Evolutionary conservation across 2,888 invertebrate species (phyloP).

Genomic region (Hoplodrina ambigua): DNA sequence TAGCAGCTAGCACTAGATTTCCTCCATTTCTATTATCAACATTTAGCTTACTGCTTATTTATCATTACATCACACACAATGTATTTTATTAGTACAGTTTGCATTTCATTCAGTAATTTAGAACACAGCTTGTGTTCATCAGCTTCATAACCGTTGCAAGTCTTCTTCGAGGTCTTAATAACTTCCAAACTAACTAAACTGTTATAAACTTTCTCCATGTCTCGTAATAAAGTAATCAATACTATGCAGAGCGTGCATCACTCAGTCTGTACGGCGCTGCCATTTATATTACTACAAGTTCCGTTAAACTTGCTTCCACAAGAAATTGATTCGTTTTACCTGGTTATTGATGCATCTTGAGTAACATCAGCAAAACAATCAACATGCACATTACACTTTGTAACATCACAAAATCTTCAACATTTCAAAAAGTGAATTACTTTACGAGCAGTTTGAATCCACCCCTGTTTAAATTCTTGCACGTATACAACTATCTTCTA

Average conservation of each 20-base stretch:
- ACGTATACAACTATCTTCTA: constrained; percentile 15
- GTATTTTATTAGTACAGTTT: neutral
- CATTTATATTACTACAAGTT: constrained; percentile 12
- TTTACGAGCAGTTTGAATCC: constrained; percentile 1
- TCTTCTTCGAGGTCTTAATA: constrained; percentile 18
- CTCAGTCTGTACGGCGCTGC: constrained; percentile 6
- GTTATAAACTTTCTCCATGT: constrained; percentile 24
- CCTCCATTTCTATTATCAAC: neutral
- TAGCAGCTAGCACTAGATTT: too few species aligned
- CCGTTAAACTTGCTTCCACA: constrained; percentile 14
- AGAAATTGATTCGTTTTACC: constrained; percentile 9
- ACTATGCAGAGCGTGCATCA: constrained; percentile 20
- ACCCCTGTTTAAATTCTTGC: constrained; percentile 1
- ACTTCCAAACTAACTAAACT: constrained; percentile 13
- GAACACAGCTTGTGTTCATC: neutral
- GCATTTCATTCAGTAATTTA: neutral
- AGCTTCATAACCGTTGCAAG: constrained; percentile 6
- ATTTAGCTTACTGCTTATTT: too few species aligned
- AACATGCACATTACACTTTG: neutral
- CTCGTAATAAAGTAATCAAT: constrained; percentile 36
- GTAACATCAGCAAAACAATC: neutral
- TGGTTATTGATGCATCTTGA: neutral
- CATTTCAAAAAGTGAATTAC: neutral
- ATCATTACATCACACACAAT: neutral
- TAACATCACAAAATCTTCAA: neutral